Base-by-base conservation (phyloP, 2,113 vertebrate species). In the Taurulus bubalis region DNA sequence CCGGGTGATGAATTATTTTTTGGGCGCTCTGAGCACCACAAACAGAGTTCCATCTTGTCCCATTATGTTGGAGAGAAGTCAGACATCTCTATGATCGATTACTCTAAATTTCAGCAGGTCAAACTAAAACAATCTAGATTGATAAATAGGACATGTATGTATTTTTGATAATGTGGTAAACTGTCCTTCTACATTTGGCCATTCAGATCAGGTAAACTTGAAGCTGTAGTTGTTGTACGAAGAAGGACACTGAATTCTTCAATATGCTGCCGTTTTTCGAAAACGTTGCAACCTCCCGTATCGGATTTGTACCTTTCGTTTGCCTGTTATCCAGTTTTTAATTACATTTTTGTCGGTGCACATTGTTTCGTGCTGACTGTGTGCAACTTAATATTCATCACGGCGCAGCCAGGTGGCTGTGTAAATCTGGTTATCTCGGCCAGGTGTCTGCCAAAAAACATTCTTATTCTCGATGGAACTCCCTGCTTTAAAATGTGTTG, bases 391-490 rank as follows among this genome's bases (percentile, higher is more conserved):
- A 72, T 63, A 70, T 62, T 59, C 51, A 32, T 67, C 32, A 40
- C 30, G 60, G 53, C 22, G 70, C 26, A 24, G 63, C 77, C 87
- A 85, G 82, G 47, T 49, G 47, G 47, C 47, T 20, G 47, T 8
- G 47, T 49, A 20, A 49, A 49, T 18, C 47, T 18, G 47, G 16
- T 49, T 18, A 49, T 49, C 47, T 49, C 40, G 6, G 28, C 87
- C 79, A 88, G 78, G 85, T 85, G 85, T 87, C 71, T 67, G 38
- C 60, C 0, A 7, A 78, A 70, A 82, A 65, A 34, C 15, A 40
- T 26, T 64, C 55, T 26, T 49, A 6, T 36, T 74, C 60, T 70
- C 56, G 14, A 45, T 22, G 80, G 75, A 71, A 6, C 8, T 55
- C 6, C 12, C 47, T 64, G 32, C 69, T 74, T 71, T 30, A 72